Percentiles rank a stretch among this genome's conserved stretches.
These are phyloP conservation scores for Notocelia uddmanniana DNA, from an alignment of 2,888 invertebrate species.

Conservation along the genomic window DNA sequence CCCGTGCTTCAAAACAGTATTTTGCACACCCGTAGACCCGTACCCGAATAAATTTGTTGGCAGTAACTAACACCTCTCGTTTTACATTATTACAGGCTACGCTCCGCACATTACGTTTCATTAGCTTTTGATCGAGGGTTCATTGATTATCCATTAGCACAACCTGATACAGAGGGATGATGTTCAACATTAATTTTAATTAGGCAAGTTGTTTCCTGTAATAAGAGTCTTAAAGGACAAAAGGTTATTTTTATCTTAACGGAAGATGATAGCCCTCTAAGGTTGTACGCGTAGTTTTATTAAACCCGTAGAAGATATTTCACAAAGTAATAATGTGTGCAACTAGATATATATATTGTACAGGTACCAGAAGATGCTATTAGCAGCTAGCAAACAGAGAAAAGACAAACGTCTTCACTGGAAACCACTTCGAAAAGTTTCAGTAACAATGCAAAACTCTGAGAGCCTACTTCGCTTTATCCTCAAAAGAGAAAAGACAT, in stretches of 20 bases:
- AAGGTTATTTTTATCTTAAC: neutral
- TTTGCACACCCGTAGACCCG: conserved; percentile 22
- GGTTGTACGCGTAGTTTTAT: neutral
- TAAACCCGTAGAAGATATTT: neutral
- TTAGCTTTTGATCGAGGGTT: conserved; percentile 29
- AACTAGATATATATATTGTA: neutral
- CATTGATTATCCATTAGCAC: conserved; percentile 38
- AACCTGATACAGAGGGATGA: conserved; percentile 19
- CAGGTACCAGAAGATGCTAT: conserved; percentile 22
- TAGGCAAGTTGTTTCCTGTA: conserved; percentile 8
- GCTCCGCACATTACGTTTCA: conserved; percentile 33
- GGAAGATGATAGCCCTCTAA: neutral
- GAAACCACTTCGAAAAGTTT: conserved; percentile 51
- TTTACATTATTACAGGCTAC: conserved; percentile 22
- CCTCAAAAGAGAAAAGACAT: conserved; percentile 30
- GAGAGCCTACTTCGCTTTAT: conserved; percentile 40
- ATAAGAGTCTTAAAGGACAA: neutral
- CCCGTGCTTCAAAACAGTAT: conserved; percentile 26
- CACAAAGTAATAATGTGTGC: neutral
- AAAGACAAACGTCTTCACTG: conserved; percentile 51
- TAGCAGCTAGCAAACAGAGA: conserved; percentile 40
- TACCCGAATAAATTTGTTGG: conserved; percentile 7
- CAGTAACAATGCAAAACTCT: conserved; percentile 46
- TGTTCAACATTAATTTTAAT: conserved; percentile 19
- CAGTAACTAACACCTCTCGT: conserved; percentile 32